Evolutionary conservation across 1,140 invertebrate species (phyloP), one percentile per base, ranked within the genome.

Genomic region (Hycleus phaleratus): DNA sequence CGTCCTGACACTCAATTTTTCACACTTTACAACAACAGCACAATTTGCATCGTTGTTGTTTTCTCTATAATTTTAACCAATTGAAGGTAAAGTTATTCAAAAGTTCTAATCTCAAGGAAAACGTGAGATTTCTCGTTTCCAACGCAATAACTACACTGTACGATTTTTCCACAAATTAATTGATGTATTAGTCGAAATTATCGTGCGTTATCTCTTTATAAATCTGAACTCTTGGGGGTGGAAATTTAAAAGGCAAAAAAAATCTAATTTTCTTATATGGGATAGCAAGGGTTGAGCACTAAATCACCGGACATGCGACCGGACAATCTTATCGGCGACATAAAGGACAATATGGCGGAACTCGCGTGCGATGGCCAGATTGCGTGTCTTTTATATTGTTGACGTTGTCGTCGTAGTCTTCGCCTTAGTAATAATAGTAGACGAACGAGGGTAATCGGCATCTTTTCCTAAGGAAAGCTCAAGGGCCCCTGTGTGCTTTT

Each of bases 251-350:
- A 18, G 18, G 18, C n/a, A n/a, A 18, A 18, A 18, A 18, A 18
- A 18, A 18, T 18, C 18, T 18, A 18, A 18, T 18, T 18, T 18
- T 55, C 38, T 12, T 38, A 11, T 18, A 6, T 6, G 44, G 52
- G 52, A 55, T 39, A 18, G 40, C 26, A 39, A 51, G 48, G 56
- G 56, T 38, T 42, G 43, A 55, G 47, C 49, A 39, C 56, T 67
- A 65, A 69, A 65, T 66, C 65, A 63, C 56, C 49, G 60, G 65
- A 67, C 67, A 69, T 67, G 67, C 67, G 59, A 62, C 63, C 60
- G 65, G 67, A 70, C 63, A 70, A 68, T 70, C 67, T 70, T 68
- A 70, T 70, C 68, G 68, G 61, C 63, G 65, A 68, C 65, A 66
- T 62, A 64, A 66, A 68, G 59, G 60, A 64, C 68, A 70, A 68